Evolutionary conservation across 2,888 invertebrate genomes (phyloP).

Genomic region (Cyaniris semiargus): DNA sequence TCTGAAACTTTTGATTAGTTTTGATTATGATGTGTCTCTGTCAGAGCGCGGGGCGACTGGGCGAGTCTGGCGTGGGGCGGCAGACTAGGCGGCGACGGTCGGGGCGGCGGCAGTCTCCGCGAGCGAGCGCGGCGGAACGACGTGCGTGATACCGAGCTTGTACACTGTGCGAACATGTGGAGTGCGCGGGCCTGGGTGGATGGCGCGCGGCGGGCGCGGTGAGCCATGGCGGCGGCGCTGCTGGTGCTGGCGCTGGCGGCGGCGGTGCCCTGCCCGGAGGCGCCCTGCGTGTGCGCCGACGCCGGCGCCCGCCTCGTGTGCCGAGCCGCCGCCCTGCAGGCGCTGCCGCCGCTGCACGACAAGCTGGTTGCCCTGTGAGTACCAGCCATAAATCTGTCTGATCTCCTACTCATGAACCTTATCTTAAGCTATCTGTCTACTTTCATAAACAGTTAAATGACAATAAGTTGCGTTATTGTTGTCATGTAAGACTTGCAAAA

Average conservation of each 20-base stretch:
- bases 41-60: constrained; percentile 34
- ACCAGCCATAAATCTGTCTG: too few species aligned
- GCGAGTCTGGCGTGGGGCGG: constrained; percentile 36
- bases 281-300: constrained; percentile 56
- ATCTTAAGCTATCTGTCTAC: neutral
- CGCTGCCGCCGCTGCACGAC: constrained; percentile 59
- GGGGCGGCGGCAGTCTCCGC: constrained; percentile 35
- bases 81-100: constrained; percentile 43
- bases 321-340: constrained; percentile 55
- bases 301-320: constrained; percentile 56
- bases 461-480: too few species aligned
- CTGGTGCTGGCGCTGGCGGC: constrained; percentile 44
- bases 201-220: constrained; percentile 72
- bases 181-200: constrained; percentile 32
- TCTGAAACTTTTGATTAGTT: constrained; percentile 11
- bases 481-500: too few species aligned
- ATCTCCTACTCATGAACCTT: neutral
- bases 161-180: constrained; percentile 36
- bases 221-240: constrained; percentile 47
- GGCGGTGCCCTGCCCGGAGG: constrained; percentile 43
- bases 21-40: constrained; percentile 1
- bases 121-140: constrained; percentile 57
- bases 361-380: constrained; percentile 58
- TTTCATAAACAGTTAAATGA: too few species aligned
- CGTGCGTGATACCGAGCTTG: constrained; percentile 60